phyloP scores from a whole-genome alignment of 2,797 vertebrate species.

The Balearica regulorum region DNA sequence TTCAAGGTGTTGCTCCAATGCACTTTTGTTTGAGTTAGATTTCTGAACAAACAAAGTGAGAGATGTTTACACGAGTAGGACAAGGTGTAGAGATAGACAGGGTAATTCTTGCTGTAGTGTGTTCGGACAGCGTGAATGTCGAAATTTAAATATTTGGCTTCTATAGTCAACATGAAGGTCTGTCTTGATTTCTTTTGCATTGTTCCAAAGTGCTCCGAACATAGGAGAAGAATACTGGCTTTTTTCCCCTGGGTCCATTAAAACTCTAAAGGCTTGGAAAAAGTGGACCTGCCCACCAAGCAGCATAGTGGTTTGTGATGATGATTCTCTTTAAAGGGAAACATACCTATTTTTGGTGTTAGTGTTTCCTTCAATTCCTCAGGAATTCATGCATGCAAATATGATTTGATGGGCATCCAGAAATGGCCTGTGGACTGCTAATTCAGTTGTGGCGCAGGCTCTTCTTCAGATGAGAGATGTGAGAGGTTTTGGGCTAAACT shows the following conservation, averaged over 20 bases:
- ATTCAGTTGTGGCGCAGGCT: not conserved
- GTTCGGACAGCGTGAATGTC: not conserved
- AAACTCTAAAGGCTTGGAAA: not conserved
- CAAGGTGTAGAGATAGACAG: conserved; percentile 28
- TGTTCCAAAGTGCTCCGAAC: not conserved
- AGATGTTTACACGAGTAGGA: conserved; percentile 34
- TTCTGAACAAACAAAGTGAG: conserved; percentile 56
- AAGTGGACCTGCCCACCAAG: not conserved
- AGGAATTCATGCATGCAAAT: conserved; percentile 7
- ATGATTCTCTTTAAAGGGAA: not conserved
- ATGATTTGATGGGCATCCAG: not conserved
- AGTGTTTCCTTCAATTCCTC: conserved; percentile 5
- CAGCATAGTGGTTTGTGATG: not conserved
- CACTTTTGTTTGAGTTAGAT: conserved; percentile 54
- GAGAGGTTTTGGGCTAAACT: not conserved
- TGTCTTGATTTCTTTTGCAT: not conserved
- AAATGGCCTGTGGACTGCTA: conserved; percentile 11
- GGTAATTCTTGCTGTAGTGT: conserved; percentile 19
- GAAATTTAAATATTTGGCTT: conserved; percentile 55
- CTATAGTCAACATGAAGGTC: not conserved
- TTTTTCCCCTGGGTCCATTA: not conserved
- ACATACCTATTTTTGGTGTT: not conserved
- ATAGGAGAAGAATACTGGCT: not conserved
- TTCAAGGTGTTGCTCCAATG: not conserved
- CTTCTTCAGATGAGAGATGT: conserved; percentile 4